Base-by-base conservation (phyloP, 2,888 invertebrate species). In the Dioctria linearis region DNA sequence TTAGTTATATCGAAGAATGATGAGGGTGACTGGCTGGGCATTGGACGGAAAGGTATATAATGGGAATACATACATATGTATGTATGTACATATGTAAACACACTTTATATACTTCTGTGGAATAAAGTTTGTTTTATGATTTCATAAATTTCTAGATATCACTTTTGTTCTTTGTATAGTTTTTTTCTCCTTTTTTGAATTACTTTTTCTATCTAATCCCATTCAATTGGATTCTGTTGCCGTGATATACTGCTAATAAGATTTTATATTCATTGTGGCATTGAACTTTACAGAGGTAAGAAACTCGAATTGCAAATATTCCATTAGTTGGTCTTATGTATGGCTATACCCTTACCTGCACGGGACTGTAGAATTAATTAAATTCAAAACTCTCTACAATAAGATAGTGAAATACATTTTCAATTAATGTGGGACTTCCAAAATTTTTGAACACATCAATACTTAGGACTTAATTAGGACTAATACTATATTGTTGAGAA, bases 141-240 rank as follows among this genome's bases (percentile, higher is more conserved):
- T 71, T 71, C 71, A 71, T 71, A 71, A 54, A 71, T 71, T 71
- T 54, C 51, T 46, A 51, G 71, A 71, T 71, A 71, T 71, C 46
- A 46, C 71, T 71, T 71, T 71, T 71, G 71, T 71, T 71, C 51
- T 71, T 25, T 25, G 25, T 51, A 37, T 51, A 71, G 51, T 71
- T 71, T 5, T n/a, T 39, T 51, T 54, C 5, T 5, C 5, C 71
- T 39, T 37, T 13, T 67, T 49, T 49, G 37, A 54, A 5, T 57
- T 8, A 5, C 8, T 57, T 25, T 25, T 57, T 57, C 25, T 25
- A 1, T 57, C 25, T 57, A 1, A 57, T 54, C 37, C n/a, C 49
- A 69, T 71, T 71, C 51, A 71, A 13, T 5, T 57, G 5, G 57
- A 46, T 46, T 46, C 46, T 6, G 46, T 8, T 46, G 5, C 5